Base-by-base conservation (phyloP, 2,888 invertebrate species). In the Cheilosia scutellata region DNA sequence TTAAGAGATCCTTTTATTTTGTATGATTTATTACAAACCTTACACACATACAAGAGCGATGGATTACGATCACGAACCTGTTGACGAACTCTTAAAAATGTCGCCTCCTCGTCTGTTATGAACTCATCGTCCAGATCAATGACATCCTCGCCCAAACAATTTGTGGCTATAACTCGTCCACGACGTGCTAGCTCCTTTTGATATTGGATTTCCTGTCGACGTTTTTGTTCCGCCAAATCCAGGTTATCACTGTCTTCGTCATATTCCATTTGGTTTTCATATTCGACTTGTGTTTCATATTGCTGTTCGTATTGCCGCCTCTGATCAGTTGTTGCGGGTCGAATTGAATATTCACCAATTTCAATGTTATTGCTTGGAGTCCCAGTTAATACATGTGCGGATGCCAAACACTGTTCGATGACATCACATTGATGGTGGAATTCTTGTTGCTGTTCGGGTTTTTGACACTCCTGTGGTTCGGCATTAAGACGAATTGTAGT, bases 1-100 rank as follows among this genome's bases (percentile, higher is more conserved):
- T 95, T 95, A 89, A 96, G 93, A 87, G 96, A 96, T 88, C 96
- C 95, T 90, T 96, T 96, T 92, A 95, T 95, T 93, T 95, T 95
- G 94, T 97, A 97, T 89, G 95, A 94, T 93, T 97, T 97, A 88
- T 96, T 96, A 92, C 97, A 97, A 89, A 94, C 94, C 89, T 94
- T 94, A 93, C 96, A 96, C 87, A 94, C 94, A 91, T 94, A 90
- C 51, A 57, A 33, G 1, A 16, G 51, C 13, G 51, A 9, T 1
- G 25, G 11, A 47, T 33, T 49, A 2, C 65, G 16, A 27, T 72
- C 72, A n/a, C 76, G 60, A 5, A 87, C 53, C 60, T 13, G 51
- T 13, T 66, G 86, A n/a, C 87, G 76, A 11, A 76, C 47, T 6
- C 2, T 44, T 11, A 86, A 25, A 49, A 82, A 86, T 31, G 76